These are phyloP conservation scores for Drosophila takahashii DNA, from an alignment of 1,140 invertebrate species.

Conservation along the genomic window DNA sequence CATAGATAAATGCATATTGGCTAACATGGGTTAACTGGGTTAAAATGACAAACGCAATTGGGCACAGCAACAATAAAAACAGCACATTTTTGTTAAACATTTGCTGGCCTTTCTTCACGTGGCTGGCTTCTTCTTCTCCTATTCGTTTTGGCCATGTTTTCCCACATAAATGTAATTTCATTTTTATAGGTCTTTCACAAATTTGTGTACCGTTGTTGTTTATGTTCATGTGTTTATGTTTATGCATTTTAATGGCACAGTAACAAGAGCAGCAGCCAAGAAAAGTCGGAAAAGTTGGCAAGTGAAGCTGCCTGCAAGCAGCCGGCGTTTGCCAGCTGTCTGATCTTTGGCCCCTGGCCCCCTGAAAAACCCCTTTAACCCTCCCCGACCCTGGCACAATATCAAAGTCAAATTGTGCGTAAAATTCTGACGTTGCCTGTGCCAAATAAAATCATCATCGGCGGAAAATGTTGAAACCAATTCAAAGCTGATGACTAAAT, in stretches of 20 bases:
- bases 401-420: conserved; percentile 75
- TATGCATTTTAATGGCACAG: conserved; percentile 64
- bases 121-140: conserved; percentile 17
- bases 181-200: conserved; percentile 50
- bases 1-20: conserved; percentile 36
- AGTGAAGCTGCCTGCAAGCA: conserved; percentile 44
- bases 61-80: conserved; percentile 45
- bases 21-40: conserved; percentile 71
- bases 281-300: conserved; percentile 55
- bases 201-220: conserved; percentile 42
- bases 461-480: conserved; percentile 50
- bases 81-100: conserved; percentile 45
- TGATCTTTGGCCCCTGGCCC: conserved; percentile 21
- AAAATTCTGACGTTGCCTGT: conserved; percentile 45
- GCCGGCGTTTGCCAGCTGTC: conserved; percentile 52
- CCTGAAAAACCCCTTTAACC: conserved; percentile 1
- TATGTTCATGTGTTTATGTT: conserved; percentile 56
- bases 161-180: conserved; percentile 47
- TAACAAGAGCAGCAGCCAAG: conserved; percentile 33
- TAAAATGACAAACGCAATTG: conserved; percentile 73
- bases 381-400: conserved; percentile 44
- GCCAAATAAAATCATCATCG: conserved; percentile 71
- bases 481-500: conserved; percentile 50
- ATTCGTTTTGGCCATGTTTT: conserved; percentile 39
- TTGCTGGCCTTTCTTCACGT: conserved; percentile 45